These are phyloP conservation scores for Proisotoma minuta DNA, from an alignment of 2,888 invertebrate genomes.

Conservation along the genomic window DNA sequence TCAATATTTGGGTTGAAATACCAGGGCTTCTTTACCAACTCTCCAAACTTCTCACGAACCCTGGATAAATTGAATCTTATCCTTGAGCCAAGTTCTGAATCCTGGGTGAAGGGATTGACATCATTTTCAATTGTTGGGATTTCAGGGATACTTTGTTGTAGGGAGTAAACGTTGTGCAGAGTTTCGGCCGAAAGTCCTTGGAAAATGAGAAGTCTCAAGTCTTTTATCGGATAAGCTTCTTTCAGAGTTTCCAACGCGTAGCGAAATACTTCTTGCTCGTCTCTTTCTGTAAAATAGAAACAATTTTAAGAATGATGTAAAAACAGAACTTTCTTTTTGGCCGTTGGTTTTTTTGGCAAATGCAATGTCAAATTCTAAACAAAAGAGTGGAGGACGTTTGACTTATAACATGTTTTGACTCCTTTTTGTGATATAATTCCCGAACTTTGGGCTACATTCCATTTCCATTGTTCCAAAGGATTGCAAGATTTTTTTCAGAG, in stretches of 20 bases:
- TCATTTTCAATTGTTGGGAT: no score
- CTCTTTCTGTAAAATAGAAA: conserved; percentile 7
- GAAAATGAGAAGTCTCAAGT: conserved; percentile 17
- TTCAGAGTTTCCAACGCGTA: conserved; percentile 25
- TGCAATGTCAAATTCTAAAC: no score
- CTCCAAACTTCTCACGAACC: conserved; percentile 10
- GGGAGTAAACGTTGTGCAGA: no score
- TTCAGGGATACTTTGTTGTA: no score
- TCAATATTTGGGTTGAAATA: conserved; percentile 27
- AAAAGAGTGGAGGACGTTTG: no score
- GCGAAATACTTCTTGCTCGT: conserved; percentile 27
- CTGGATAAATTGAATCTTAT: neutral
- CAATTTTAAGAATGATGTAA: neutral
- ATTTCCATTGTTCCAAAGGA: neutral
- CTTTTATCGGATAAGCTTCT: neutral
- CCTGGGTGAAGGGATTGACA: neutral
- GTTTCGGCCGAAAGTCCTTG: neutral
- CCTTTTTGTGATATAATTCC: no score
- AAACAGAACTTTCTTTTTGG: neutral
- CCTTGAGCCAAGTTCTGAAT: neutral
- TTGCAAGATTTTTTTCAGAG: no score
- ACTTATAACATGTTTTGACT: no score
- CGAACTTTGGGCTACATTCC: neutral
- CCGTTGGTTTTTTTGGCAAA: no score
- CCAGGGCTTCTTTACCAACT: conserved; percentile 34